These are phyloP conservation scores for Synergus japonicus DNA, from an alignment of 2,888 invertebrate genomes.

Conservation along the genomic window DNA sequence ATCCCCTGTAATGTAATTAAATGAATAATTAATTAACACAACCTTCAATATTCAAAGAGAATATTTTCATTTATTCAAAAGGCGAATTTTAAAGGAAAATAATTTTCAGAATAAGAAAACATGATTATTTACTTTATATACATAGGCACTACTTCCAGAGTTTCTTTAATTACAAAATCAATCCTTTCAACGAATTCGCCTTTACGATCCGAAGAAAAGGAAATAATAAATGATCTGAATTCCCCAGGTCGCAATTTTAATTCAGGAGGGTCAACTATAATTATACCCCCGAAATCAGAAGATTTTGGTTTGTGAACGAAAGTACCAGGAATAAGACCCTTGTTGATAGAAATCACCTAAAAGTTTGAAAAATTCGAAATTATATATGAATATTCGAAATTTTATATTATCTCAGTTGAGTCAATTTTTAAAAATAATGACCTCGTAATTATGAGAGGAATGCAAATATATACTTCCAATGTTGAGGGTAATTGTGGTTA, in stretches of 20 bases:
- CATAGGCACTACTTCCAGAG: conserved; percentile 79
- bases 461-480: conserved; percentile 81
- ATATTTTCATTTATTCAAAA: too few species aligned
- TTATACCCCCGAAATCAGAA: conserved; percentile 80
- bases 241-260: conserved; percentile 79
- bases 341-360: conserved; percentile 67
- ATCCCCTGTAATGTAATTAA: conserved; percentile 79
- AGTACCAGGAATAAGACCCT: conserved; percentile 82
- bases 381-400: not conserved
- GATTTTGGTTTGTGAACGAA: conserved; percentile 78
- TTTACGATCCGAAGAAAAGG: conserved; percentile 80
- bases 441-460: conserved; percentile 81
- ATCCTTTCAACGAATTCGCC: conserved; percentile 83
- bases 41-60: not conserved
- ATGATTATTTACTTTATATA: conserved; percentile 79
- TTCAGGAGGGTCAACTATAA: conserved; percentile 79
- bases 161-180: conserved; percentile 81
- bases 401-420: too few species aligned
- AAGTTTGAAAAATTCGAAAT: conserved; percentile 4
- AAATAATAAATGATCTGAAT: conserved; percentile 79
- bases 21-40: not conserved
- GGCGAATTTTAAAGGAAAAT: too few species aligned
- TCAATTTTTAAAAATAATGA: conserved; percentile 60
- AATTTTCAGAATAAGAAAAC: not conserved
- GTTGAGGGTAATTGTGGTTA: conserved; percentile 81